These are phyloP conservation scores for Tachina fera DNA, from an alignment of 2,888 invertebrate species.

Conservation along the genomic window DNA sequence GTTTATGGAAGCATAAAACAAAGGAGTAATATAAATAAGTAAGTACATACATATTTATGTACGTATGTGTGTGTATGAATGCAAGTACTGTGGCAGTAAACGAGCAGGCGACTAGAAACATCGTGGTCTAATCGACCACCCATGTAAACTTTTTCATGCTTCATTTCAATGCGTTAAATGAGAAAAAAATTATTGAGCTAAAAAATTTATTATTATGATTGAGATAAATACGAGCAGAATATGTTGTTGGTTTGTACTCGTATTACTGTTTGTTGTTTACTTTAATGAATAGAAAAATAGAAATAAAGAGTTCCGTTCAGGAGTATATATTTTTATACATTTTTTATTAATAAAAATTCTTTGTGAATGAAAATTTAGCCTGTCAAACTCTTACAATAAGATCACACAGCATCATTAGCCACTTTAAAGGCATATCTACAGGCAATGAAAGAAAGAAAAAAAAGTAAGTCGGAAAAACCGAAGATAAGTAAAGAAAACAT, in stretches of 20 bases:
- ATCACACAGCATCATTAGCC: slow-evolving; percentile 3
- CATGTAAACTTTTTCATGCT: slow-evolving; percentile 49
- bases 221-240: slow-evolving; percentile 13
- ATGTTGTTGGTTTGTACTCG: neutral
- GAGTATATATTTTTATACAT: slow-evolving; percentile 47
- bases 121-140: slow-evolving; percentile 57
- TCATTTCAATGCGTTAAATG: slow-evolving; percentile 51
- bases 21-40: neutral
- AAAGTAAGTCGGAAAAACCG: neutral
- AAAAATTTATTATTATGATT: slow-evolving; percentile 60
- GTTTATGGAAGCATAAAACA: slow-evolving; percentile 21
- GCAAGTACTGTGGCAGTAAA: neutral
- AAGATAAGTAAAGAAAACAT: slow-evolving; percentile 38
- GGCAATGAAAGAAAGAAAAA: neutral
- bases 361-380: slow-evolving; percentile 33
- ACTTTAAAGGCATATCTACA: neutral
- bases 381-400: slow-evolving; percentile 32
- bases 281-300: slow-evolving; percentile 22
- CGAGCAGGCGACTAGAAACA: neutral
- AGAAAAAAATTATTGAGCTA: slow-evolving; percentile 50
- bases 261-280: neutral
- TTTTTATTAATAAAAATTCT: slow-evolving; percentile 51
- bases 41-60: neutral
- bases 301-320: slow-evolving; percentile 6
- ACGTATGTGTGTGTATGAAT: too few species aligned